Percentiles rank a stretch among this genome's conserved stretches.
These are phyloP conservation scores for Pogonognathellus flavescens DNA, from an alignment of 1,140 invertebrate species.

Conservation along the genomic window DNA sequence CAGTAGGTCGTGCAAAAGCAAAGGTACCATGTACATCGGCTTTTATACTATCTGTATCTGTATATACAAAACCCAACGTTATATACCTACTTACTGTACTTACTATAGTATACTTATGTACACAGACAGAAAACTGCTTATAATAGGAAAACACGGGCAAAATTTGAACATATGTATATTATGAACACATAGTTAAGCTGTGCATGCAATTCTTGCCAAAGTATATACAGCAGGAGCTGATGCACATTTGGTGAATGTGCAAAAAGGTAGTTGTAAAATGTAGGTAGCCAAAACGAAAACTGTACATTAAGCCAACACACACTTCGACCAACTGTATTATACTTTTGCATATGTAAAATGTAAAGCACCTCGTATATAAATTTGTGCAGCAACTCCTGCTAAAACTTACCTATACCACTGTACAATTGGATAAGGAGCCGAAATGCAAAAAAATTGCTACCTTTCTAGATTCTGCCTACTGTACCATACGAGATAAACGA, in stretches of 20 bases:
- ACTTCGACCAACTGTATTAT: too few species aligned
- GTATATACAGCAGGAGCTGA: too few species aligned
- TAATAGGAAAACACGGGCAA: neutral
- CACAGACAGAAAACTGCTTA: neutral
- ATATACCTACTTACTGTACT: too few species aligned
- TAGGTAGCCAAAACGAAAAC: too few species aligned
- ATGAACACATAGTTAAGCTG: neutral
- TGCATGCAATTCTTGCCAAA: neutral
- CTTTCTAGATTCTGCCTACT: constrained; percentile 27
- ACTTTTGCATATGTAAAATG: too few species aligned
- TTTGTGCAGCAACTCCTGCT: neutral
- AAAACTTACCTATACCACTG: neutral
- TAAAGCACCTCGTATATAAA: too few species aligned
- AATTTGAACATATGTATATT: too few species aligned
- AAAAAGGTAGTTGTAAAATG: too few species aligned
- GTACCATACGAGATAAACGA: neutral
- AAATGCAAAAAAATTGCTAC: constrained; percentile 13
- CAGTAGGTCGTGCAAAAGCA: constrained; percentile 33
- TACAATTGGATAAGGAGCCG: neutral
- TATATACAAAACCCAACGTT: neutral
- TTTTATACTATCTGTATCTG: neutral
- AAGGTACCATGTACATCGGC: neutral
- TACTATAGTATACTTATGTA: too few species aligned
- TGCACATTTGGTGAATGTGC: too few species aligned
- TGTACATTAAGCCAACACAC: too few species aligned